Conservation (phyloP, 2,888 invertebrate genomes). For the Monochamus alternatus region DNA sequence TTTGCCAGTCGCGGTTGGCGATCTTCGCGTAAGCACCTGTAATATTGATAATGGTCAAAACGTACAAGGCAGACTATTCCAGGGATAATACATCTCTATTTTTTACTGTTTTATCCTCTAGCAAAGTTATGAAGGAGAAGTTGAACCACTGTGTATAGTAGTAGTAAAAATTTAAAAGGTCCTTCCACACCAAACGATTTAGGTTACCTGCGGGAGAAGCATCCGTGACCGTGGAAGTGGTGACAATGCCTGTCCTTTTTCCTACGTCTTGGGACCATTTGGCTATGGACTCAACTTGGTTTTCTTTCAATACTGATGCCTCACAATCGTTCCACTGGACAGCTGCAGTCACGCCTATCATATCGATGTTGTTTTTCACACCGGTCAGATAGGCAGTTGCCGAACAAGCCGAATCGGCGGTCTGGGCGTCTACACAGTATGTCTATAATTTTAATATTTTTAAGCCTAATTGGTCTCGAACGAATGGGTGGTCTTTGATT, state of each 20-base stretch:
- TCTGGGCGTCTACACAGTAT: slow-evolving; percentile 78
- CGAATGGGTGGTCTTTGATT: too few species aligned
- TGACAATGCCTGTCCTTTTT: slow-evolving; percentile 81
- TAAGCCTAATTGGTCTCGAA: too few species aligned
- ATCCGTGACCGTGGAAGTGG: slow-evolving; percentile 86
- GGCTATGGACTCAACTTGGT: slow-evolving; percentile 79
- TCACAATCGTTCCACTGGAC: slow-evolving; percentile 78
- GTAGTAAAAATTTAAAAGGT: too few species aligned
- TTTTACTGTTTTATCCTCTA: too few species aligned
- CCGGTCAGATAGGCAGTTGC: slow-evolving; percentile 88
- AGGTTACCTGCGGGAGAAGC: slow-evolving; percentile 78
- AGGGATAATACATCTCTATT: too few species aligned
- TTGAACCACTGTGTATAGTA: too few species aligned
- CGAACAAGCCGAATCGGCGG: slow-evolving; percentile 88
- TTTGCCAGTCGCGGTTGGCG: slow-evolving; percentile 83
- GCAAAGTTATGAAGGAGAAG: too few species aligned
- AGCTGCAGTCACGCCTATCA: slow-evolving; percentile 82
- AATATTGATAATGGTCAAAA: too few species aligned
- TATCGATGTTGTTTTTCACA: slow-evolving; percentile 84
- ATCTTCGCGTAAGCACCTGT: slow-evolving; percentile 81
- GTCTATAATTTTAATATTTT: not conserved
- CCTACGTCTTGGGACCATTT: slow-evolving; percentile 81
- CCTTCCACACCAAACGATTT: too few species aligned
- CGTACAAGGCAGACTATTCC: too few species aligned
- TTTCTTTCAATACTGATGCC: slow-evolving; percentile 72